These are phyloP conservation scores for Todus mexicanus DNA, from an alignment of 2,797 vertebrate species.

Conservation along the genomic window DNA sequence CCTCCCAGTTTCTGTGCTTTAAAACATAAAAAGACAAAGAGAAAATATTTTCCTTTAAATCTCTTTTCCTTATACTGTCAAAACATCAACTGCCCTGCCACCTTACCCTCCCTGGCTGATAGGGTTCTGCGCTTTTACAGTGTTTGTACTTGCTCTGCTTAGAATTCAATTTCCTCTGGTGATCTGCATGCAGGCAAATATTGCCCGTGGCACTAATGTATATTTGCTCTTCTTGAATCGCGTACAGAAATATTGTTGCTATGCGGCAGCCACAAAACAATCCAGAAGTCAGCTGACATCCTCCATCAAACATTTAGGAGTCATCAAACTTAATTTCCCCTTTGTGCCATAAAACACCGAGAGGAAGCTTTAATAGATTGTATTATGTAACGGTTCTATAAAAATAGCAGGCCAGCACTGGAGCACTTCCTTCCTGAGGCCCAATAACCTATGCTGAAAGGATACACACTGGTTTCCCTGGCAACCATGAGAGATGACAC, in stretches of 20 bases:
- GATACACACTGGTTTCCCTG: conserved; percentile 78
- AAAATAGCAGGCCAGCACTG: conserved; percentile 79
- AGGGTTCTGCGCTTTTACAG: conserved; percentile 27
- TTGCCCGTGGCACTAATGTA: conserved; percentile 56
- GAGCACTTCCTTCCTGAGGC: conserved; percentile 85
- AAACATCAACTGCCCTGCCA: not conserved
- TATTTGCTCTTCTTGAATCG: conserved; percentile 66
- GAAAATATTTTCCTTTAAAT: not conserved
- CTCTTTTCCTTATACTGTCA: not conserved
- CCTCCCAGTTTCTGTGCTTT: not conserved
- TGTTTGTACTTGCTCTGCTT: conserved; percentile 59
- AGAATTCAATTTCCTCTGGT: conserved; percentile 66
- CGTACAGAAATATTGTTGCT: conserved; percentile 73
- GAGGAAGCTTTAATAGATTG: conserved; percentile 80
- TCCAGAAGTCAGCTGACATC: conserved; percentile 78
- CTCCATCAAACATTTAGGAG: conserved; percentile 77
- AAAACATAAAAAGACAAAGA: not conserved
- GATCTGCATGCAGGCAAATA: conserved; percentile 51
- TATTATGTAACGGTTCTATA: conserved; percentile 82
- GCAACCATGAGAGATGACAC: conserved; percentile 83
- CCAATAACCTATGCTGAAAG: conserved; percentile 82
- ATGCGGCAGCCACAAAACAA: conserved; percentile 63
- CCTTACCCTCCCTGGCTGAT: conserved; percentile 14
- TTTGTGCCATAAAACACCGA: conserved; percentile 83
- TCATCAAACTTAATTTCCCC: conserved; percentile 87